Conservation (phyloP, 2,797 vertebrate genomes). For the Tauraco hartlaubi region DNA sequence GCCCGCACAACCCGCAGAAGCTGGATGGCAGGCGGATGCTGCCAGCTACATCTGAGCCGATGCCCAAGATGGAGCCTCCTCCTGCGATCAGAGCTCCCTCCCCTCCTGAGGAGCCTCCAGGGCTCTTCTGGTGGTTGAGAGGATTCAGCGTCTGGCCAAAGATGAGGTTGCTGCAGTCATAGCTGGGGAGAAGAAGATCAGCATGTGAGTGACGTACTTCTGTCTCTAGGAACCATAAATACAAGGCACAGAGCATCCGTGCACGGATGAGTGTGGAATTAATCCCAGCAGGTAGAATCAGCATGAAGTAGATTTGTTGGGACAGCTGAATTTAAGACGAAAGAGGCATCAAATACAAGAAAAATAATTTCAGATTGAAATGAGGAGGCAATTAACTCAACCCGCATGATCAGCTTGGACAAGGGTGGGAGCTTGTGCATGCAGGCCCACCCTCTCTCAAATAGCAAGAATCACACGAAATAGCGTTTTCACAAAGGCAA, state of each 20-base stretch:
- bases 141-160: slow-evolving; percentile 83
- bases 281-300: not conserved
- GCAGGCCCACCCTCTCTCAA: not conserved
- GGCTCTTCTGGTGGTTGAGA: slow-evolving; percentile 78
- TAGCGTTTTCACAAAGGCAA: not conserved
- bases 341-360: not conserved
- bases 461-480: not conserved
- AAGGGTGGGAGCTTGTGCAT: not conserved
- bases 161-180: slow-evolving; percentile 84
- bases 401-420: not conserved
- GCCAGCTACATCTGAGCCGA: slow-evolving; percentile 82
- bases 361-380: not conserved
- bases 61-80: slow-evolving; percentile 85
- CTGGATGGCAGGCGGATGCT: slow-evolving; percentile 85
- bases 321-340: not conserved
- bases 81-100: slow-evolving; percentile 84
- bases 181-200: slow-evolving; percentile 64
- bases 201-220: not conserved
- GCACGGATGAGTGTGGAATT: not conserved
- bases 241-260: not conserved
- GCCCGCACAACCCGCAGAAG: slow-evolving; percentile 85
- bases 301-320: not conserved
- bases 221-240: not conserved
- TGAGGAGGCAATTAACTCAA: not conserved
- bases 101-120: slow-evolving; percentile 85